These are phyloP conservation scores for Limnodromus scolopaceus DNA, from an alignment of 2,797 vertebrate species.

Conservation along the genomic window DNA sequence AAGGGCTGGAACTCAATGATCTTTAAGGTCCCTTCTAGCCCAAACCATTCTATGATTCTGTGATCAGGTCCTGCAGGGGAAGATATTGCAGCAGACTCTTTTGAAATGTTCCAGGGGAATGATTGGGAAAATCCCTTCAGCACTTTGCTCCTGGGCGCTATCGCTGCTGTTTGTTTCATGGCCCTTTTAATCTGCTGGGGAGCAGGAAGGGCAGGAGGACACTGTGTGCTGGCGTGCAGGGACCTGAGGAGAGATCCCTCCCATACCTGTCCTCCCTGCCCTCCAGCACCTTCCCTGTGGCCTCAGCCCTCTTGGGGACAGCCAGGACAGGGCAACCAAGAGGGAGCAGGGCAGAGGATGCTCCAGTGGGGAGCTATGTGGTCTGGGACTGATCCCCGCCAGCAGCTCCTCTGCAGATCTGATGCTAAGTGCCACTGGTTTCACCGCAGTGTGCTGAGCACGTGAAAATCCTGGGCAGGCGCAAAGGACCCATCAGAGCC, in stretches of 20 bases:
- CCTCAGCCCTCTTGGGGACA: background rate
- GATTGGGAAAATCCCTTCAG: background rate
- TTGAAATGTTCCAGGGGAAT: background rate
- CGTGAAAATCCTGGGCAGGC: background rate
- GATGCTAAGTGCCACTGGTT: background rate
- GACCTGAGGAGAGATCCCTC: background rate
- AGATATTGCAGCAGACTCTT: background rate
- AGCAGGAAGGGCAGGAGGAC: background rate
- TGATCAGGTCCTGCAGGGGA: background rate
- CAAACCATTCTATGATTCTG: too few species aligned
- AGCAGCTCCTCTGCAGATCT: background rate
- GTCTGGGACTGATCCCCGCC: background rate
- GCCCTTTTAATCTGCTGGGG: background rate
- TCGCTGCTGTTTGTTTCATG: background rate
- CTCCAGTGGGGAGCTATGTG: background rate
- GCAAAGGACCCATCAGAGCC: background rate
- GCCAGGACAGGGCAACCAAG: background rate
- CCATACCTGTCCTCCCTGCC: background rate
- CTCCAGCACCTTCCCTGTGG: background rate
- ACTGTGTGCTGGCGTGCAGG: accelerated
- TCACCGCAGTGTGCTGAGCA: background rate
- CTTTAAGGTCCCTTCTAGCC: too few species aligned
- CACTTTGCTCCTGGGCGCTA: background rate
- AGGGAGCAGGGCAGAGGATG: accelerated
- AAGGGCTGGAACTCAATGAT: too few species aligned